Evolutionary conservation across 2,888 invertebrate genomes (phyloP).

Genomic region (Rhodophaea formosa): DNA sequence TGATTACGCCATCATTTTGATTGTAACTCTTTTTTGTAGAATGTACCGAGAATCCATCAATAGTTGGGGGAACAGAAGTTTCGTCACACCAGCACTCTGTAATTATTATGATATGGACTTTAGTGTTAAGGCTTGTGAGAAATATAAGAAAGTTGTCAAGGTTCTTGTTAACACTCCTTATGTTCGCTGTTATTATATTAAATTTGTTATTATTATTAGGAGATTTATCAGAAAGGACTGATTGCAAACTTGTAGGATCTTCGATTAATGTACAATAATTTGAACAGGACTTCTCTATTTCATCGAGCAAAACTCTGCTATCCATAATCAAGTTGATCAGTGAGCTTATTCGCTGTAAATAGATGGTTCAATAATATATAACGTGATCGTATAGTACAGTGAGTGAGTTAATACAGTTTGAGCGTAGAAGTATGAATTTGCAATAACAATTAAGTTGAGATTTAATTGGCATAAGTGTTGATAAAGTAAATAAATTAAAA

Average conservation of each 20-base stretch:
- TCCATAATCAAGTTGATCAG: background rate
- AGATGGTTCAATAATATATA: too few relatives aligned
- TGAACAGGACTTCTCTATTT: constrained; percentile 11
- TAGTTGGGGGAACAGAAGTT: constrained; percentile 13
- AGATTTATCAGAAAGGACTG: background rate
- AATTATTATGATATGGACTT: constrained; percentile 13
- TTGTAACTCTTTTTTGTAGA: constrained; percentile 17
- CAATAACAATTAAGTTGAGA: too few relatives aligned
- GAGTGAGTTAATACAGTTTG: too few relatives aligned
- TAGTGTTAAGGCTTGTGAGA: constrained; percentile 15
- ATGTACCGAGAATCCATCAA: constrained; percentile 13
- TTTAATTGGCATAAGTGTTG: too few relatives aligned
- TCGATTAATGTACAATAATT: constrained; percentile 17
- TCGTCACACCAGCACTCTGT: constrained; percentile 21
- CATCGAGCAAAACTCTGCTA: background rate
- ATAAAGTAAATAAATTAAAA: too few relatives aligned
- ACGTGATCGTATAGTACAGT: too few relatives aligned
- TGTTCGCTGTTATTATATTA: constrained; percentile 19
- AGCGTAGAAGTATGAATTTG: too few relatives aligned
- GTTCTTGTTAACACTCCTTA: too few relatives aligned
- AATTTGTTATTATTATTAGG: constrained; percentile 2
- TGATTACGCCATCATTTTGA: constrained; percentile 22
- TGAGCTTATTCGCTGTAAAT: too few relatives aligned
- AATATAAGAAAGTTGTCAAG: constrained; percentile 18
- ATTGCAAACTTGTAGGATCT: constrained; percentile 9